Evolutionary conservation across 37 sponge, comb jelly and placozoan genomes (phyloP).

Genomic region (Theonella swinhoei): DNA sequence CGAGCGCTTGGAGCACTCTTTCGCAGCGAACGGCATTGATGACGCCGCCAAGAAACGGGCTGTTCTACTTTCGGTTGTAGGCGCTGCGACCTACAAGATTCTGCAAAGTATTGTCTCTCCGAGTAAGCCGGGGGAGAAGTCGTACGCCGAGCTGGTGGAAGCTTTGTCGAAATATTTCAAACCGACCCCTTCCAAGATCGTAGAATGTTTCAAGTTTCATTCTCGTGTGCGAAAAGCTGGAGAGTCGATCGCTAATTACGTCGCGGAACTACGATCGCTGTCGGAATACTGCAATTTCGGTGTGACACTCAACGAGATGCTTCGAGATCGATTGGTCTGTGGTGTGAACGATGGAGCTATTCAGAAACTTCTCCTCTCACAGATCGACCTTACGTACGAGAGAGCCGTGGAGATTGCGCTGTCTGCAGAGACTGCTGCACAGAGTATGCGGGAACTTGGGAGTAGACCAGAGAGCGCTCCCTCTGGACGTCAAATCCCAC

Average conservation of each 20-base stretch:
- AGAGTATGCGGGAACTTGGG: conserved; percentile 6
- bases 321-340: conserved; percentile 36
- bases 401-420: conserved; percentile 16
- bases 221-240: not conserved
- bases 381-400: conserved; percentile 1
- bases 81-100: no score
- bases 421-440: conserved; percentile 10
- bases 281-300: conserved; percentile 9
- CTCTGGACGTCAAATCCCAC: not conserved
- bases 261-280: conserved; percentile 3
- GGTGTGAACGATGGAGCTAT: conserved; percentile 23
- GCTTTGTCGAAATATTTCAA: not conserved
- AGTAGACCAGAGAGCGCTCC: not conserved
- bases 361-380: conserved; percentile 15
- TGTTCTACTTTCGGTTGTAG: not conserved
- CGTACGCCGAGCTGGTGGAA: not conserved
- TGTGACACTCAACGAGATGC: not conserved
- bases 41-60: not conserved
- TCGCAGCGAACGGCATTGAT: not conserved
- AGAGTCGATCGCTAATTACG: not conserved
- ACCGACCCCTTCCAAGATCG: not conserved
- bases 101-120: not conserved
- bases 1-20: not conserved
- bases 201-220: not conserved
- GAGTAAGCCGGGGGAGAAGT: not conserved